Percentiles rank a stretch among this genome's conserved stretches.
Evolutionary conservation across 2,888 invertebrate species (phyloP).

Genomic region (Trissolcus brochymenae): DNA sequence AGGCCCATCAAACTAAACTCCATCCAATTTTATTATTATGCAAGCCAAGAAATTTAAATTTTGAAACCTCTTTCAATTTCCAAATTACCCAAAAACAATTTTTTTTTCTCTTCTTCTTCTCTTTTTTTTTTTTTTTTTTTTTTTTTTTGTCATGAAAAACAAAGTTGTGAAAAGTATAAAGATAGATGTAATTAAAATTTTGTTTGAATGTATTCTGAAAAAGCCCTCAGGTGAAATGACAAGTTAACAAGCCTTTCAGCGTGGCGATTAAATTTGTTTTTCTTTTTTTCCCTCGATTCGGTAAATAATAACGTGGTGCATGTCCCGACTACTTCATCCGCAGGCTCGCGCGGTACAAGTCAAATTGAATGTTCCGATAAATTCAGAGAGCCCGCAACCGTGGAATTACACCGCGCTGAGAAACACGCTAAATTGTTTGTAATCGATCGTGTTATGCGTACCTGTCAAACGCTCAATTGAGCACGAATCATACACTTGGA

Average conservation of each 20-base stretch:
- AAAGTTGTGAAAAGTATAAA: no score
- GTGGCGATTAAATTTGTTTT: constrained; percentile 7
- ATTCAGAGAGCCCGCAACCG: constrained; percentile 6
- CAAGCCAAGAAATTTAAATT: not conserved
- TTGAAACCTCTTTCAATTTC: not conserved
- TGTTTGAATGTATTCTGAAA: no score
- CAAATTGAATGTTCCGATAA: constrained; percentile 37
- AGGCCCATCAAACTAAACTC: no score
- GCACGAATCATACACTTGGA: constrained; percentile 6
- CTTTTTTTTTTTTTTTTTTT: not conserved
- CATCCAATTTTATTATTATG: not conserved
- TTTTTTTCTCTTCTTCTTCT: no score
- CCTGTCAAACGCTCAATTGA: constrained; percentile 41
- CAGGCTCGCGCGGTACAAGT: constrained; percentile 5
- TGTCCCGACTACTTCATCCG: constrained; percentile 17
- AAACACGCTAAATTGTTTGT: constrained; percentile 39
- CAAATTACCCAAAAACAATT: not conserved
- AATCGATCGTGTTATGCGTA: constrained; percentile 40
- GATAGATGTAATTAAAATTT: no score
- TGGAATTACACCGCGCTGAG: constrained; percentile 31
- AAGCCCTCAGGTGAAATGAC: not conserved
- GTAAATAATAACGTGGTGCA: constrained; percentile 17
- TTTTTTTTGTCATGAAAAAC: no score
- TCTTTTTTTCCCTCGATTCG: constrained; percentile 2
- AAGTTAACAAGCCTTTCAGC: constrained; percentile 12